Evolutionary conservation across 92 coral and sea anemone genomes (phyloP).

Genomic region (Nematostella vectensis): DNA sequence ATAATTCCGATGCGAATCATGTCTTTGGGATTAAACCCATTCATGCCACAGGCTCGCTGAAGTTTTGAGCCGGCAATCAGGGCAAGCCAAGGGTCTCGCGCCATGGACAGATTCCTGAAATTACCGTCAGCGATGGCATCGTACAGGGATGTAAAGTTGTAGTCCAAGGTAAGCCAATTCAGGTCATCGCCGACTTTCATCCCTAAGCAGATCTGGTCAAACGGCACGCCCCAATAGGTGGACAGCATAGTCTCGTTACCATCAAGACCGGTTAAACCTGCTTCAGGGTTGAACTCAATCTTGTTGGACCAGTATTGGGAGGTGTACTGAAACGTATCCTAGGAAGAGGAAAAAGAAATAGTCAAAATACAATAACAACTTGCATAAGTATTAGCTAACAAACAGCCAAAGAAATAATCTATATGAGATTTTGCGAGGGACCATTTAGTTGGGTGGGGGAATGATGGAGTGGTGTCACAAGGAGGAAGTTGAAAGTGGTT

Average conservation of each 20-base stretch:
- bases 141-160: constrained; percentile 6
- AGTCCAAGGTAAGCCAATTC: background rate
- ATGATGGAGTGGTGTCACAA: too few species aligned
- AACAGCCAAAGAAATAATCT: too few species aligned
- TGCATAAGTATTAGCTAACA: too few species aligned
- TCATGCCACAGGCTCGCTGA: background rate
- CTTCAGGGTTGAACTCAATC: constrained; percentile 1
- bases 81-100: background rate
- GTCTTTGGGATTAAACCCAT: constrained; percentile 3
- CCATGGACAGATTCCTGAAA: background rate
- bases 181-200: constrained; percentile 2
- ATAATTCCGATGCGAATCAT: background rate
- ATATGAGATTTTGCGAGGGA: too few species aligned
- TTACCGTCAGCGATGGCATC: constrained; percentile 12
- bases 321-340: constrained; percentile 15
- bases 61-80: constrained; percentile 3
- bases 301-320: constrained; percentile 13
- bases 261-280: constrained; percentile 12
- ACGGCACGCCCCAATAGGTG: constrained; percentile 22
- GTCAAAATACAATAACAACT: background rate
- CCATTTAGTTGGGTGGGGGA: too few species aligned
- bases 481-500: too few species aligned
- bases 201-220: constrained; percentile 22
- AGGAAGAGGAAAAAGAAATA: background rate
- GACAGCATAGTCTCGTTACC: constrained; percentile 27